These are phyloP conservation scores for Tiaroga cobitis DNA, from an alignment of 2,797 vertebrate species.

Conservation along the genomic window DNA sequence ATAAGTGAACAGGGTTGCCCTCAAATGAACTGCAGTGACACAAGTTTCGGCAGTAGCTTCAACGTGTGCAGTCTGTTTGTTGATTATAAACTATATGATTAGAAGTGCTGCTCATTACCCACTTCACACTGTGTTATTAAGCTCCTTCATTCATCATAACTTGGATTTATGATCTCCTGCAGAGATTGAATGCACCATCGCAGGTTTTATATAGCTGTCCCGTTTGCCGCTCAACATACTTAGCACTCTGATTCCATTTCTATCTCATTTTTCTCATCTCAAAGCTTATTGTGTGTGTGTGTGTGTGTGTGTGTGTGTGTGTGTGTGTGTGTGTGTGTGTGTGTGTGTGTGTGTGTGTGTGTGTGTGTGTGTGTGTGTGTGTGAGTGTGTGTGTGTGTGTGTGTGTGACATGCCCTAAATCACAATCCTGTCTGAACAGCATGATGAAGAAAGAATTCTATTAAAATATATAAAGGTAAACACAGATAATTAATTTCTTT, in stretches of 20 bases:
- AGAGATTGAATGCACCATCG: not conserved
- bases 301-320: not conserved
- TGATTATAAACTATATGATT: conserved; percentile 36
- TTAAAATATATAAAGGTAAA: conserved; percentile 34
- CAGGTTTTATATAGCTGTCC: conserved; percentile 2
- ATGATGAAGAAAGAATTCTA: conserved; percentile 38
- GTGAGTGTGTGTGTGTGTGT: not conserved
- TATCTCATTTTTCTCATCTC: not conserved
- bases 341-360: not conserved
- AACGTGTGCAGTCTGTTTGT: not conserved
- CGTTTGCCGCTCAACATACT: conserved; percentile 1
- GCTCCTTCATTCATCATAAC: conserved; percentile 22
- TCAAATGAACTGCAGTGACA: conserved; percentile 68
- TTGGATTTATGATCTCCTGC: conserved; percentile 14
- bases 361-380: not conserved
- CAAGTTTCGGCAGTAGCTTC: conserved; percentile 22
- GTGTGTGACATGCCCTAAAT: conserved; percentile 27
- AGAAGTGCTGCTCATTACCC: conserved; percentile 18
- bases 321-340: not conserved
- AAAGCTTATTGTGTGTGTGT: not conserved
- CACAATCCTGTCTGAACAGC: conserved; percentile 29
- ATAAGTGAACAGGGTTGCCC: conserved; percentile 63
- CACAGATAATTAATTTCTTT: conserved; percentile 18
- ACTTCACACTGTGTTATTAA: conserved; percentile 38
- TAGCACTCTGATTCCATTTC: not conserved